Evolutionary conservation across 2,113 vertebrate genomes (phyloP).

Genomic region (Struthio camelus): DNA sequence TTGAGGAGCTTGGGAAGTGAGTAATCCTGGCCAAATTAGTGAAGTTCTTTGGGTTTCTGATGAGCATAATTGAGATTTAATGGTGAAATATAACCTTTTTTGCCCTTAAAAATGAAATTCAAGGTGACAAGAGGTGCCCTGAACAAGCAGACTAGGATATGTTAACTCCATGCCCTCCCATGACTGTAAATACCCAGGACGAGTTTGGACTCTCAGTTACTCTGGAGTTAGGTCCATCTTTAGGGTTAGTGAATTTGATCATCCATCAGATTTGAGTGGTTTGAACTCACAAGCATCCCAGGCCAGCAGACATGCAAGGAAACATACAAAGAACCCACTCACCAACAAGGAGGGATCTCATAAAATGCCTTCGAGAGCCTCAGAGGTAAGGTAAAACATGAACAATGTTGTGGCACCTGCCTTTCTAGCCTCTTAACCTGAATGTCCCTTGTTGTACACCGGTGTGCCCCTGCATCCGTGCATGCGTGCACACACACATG

Average conservation of each 20-base stretch:
- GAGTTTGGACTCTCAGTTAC: background rate
- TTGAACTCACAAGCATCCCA: background rate
- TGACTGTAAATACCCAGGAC: background rate
- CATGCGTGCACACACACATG: background rate
- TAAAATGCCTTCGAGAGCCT: background rate
- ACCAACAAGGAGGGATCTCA: background rate
- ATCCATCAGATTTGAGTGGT: background rate
- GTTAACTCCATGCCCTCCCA: background rate
- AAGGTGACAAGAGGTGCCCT: background rate
- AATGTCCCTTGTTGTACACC: background rate
- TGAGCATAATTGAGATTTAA: background rate
- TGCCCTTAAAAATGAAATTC: background rate
- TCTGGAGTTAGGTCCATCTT: background rate
- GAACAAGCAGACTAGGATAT: background rate
- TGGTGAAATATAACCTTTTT: background rate
- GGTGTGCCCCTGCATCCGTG: background rate
- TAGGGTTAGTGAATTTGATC: background rate
- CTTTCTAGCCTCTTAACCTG: rapidly evolving
- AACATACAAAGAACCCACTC: rapidly evolving
- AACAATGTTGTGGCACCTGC: background rate
- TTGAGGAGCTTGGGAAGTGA: background rate
- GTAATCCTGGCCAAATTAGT: background rate
- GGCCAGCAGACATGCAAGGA: background rate
- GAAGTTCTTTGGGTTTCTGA: background rate
- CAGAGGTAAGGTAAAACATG: background rate